Conservation (phyloP, 2,113 vertebrate genomes). For the Myotis yumanensis region DNA sequence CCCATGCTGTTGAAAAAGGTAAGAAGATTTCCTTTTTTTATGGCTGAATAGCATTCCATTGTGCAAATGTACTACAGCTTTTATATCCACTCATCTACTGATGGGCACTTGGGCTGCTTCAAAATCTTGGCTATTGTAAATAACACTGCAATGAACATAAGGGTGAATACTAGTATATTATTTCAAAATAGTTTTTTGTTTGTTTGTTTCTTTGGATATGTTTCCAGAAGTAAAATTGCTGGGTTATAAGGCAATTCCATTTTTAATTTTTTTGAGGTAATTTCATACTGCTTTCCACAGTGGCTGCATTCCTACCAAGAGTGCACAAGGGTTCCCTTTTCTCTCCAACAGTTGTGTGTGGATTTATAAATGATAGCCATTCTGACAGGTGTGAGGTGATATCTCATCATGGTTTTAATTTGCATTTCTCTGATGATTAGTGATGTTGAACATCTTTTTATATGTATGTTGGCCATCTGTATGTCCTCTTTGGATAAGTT, state of each 20-base stretch:
- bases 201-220: neutral
- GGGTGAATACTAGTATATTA: neutral
- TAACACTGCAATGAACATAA: neutral
- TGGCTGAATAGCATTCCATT: neutral
- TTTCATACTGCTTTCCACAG: neutral
- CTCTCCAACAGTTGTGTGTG: neutral
- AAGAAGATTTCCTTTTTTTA: neutral
- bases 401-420: neutral
- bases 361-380: neutral
- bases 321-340: neutral
- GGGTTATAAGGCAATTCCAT: neutral
- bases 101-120: neutral
- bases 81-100: neutral
- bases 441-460: neutral
- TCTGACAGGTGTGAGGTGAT: neutral
- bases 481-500: neutral
- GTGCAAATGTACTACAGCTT: neutral
- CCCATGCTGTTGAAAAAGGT: neutral
- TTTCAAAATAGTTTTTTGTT: neutral
- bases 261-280: neutral
- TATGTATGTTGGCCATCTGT: neutral
- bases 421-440: neutral
- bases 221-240: neutral
- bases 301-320: neutral
- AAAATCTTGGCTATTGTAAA: neutral